Evolutionary conservation across 2,888 invertebrate species (phyloP), one percentile per base, ranked within the genome.

Genomic region (Muscina levida): DNA sequence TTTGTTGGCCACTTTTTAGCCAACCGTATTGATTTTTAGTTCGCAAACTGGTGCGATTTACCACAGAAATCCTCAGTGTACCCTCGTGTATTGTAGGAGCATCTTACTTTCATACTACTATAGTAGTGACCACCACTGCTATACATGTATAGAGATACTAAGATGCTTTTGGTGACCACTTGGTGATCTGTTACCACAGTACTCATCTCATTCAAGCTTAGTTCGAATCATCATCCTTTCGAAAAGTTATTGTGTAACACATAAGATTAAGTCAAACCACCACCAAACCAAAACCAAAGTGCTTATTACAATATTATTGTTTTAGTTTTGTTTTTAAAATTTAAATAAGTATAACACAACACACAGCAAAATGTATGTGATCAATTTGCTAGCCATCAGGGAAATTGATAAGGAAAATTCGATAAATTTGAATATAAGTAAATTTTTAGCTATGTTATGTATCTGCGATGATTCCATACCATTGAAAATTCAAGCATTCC

Each of bases 151-250:
- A n/a, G n/a, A n/a, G n/a, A n/a, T n/a, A n/a, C n/a, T n/a, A n/a
- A n/a, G n/a, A n/a, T n/a, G n/a, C n/a, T 37, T 37, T 62, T 39
- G 15, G 22, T 62, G 62, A 42, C n/a, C 42, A 62, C 22, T 24
- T 44, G n/a, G 22, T 26, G 24, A 56, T 56, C 24, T n/a, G 53
- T 8, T 31, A 31, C 31, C 31, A 17, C 17, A 6, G 19, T 51
- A 19, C 19, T 51, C 22, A 48, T n/a, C 15, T 59, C 11, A 37
- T 19, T 17, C 17, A 39, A n/a, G 8, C 57, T 1, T 11, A 8
- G 39, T n/a, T n/a, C 8, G 51, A 22, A n/a, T n/a, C 2, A 62
- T 42, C 62, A 42, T 62, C 62, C 62, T 62, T 62, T 62, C 62
- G 19, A 22, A 59, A 13, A 39, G 39, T 19, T 19, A 62, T 62